Conservation (phyloP, 2,797 vertebrate species). For the Hapalemur alaotrensis region DNA sequence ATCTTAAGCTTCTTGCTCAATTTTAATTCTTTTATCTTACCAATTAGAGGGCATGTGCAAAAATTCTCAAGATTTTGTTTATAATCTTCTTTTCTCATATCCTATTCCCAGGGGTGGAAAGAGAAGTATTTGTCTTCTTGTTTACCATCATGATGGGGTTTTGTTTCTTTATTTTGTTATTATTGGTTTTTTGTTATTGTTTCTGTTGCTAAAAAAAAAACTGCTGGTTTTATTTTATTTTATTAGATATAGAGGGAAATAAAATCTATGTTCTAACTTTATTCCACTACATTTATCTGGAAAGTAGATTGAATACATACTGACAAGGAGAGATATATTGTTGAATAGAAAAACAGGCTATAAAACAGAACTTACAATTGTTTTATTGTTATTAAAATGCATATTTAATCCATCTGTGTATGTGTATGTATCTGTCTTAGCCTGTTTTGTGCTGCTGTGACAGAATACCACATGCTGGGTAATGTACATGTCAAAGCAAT, state of each 20-base stretch:
- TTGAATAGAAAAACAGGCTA: constrained; percentile 19
- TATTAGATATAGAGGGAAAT: background rate
- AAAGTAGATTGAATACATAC: constrained; percentile 1
- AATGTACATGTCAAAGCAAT: background rate
- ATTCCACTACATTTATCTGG: background rate
- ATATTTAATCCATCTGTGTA: background rate
- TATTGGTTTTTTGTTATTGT: background rate
- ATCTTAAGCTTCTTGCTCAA: background rate
- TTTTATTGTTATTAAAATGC: constrained; percentile 1
- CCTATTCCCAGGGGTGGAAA: background rate
- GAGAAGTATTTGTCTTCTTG: background rate
- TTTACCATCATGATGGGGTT: background rate
- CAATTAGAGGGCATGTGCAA: constrained; percentile 11
- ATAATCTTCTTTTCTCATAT: background rate
- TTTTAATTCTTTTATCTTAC: background rate
- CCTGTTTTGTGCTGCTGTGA: background rate
- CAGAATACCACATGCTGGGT: background rate
- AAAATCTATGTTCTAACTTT: background rate
- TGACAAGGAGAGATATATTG: background rate
- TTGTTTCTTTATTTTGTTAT: background rate
- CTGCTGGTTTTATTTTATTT: constrained; percentile 27
- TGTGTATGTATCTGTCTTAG: background rate
- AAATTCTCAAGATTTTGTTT: background rate
- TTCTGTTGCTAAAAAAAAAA: background rate
- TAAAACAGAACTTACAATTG: background rate